A percentile compares a stretch with the other conserved stretches of the same genome.
Evolutionary conservation across 2,888 invertebrate genomes (phyloP).

Genomic region (Acleris sparsana): DNA sequence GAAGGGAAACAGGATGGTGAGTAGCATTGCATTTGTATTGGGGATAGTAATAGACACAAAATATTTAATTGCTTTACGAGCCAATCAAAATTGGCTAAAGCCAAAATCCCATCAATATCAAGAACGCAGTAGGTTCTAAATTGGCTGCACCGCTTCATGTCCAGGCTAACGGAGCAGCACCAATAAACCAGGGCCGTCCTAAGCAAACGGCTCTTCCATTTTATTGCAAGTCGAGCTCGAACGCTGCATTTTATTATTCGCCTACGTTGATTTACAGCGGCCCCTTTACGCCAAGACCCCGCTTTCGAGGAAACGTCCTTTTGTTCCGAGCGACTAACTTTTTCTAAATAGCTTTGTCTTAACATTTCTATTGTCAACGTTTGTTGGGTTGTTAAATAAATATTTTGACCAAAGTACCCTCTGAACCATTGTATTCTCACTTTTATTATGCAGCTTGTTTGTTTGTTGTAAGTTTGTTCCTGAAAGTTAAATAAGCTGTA

Average conservation of each 20-base stretch:
- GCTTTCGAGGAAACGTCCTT: conserved; percentile 70
- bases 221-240: conserved; percentile 39
- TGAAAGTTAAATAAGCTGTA: conserved; percentile 17
- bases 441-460: conserved; percentile 27
- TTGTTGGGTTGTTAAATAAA: conserved; percentile 69
- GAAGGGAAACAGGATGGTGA: no score
- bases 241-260: conserved; percentile 62
- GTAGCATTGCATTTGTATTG: no score
- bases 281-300: conserved; percentile 49
- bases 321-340: conserved; percentile 68
- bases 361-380: conserved; percentile 65
- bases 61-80: not conserved
- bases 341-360: conserved; percentile 74
- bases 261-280: conserved; percentile 66
- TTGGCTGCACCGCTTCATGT: conserved; percentile 17
- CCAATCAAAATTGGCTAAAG: not conserved
- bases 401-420: conserved; percentile 68
- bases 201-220: conserved; percentile 33
- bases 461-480: conserved; percentile 26
- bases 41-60: not conserved
- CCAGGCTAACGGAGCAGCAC: conserved; percentile 17
- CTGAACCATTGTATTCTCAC: conserved; percentile 55
- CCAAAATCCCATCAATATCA: not conserved
- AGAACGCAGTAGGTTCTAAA: conserved; percentile 5
- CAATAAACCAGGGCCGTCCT: conserved; percentile 17